Base-by-base conservation (phyloP, 2,888 invertebrate species). In the Caenorhabditis plicata region DNA sequence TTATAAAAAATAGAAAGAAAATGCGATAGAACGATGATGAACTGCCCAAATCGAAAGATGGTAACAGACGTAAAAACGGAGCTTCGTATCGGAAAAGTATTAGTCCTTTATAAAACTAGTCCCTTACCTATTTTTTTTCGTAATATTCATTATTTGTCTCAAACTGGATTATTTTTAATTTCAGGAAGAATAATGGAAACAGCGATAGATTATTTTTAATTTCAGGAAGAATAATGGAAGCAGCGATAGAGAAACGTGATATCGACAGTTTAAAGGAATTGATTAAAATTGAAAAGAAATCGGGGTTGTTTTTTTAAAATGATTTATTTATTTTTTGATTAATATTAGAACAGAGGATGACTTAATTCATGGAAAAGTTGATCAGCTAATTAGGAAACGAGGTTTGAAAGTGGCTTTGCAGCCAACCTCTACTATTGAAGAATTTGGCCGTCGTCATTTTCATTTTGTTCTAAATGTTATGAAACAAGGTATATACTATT, bases 391-490 rank as follows among this genome's bases (percentile, higher is more conserved):
- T 11, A 49, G 57, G 23, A 48, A 52, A 35, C 48, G 58, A 2
- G 64, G 61, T 2, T 50, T 52, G 23, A 49, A 55, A 26, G 38
- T 68, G 0, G 39, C 54, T 5, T 22, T 45, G 13, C 15, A 36
- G 13, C 44, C 55, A 13, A 17, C 42, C 23, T 45, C 44, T 1
- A 44, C 40, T 17, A 49, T 53, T 15, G 53, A 60, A 23, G 56
- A 49, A 4, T 33, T 44, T 4, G 53, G 57, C 4, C 39, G 57
- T 22, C 17, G 41, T 5, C 64, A 67, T 36, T 58, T 61, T 19
- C 25, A 40, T 17, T 67, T 67, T 32, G 64, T 61, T 2, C 42
- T 55, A 45, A 60, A 58, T 17, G 43, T 60, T 1, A 44, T 45
- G 31, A 61, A 51, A 39, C 9, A 35, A 5, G 61, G 64, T 64